These are phyloP conservation scores for Eurois occulta DNA, from an alignment of 2,888 invertebrate species.

Conservation along the genomic window DNA sequence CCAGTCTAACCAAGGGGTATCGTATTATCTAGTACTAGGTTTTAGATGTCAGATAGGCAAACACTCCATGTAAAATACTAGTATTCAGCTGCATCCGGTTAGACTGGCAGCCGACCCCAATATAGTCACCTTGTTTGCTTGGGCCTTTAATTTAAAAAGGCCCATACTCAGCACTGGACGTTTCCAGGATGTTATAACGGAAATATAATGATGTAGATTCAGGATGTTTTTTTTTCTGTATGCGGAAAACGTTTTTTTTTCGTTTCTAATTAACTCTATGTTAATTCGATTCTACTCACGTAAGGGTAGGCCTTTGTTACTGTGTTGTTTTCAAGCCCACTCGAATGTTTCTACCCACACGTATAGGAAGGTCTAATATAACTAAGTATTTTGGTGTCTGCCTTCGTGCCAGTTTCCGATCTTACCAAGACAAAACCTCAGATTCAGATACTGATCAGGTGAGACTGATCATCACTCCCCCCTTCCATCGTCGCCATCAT, in stretches of 20 bases:
- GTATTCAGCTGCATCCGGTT: background rate
- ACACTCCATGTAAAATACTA: background rate
- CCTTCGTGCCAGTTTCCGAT: background rate
- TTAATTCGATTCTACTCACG: constrained; percentile 58
- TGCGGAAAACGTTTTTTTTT: constrained; percentile 31
- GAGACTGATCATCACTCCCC: background rate
- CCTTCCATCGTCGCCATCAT: too few species aligned
- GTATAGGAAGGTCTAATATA: background rate
- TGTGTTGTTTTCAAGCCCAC: constrained; percentile 26
- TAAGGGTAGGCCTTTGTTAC: constrained; percentile 43
- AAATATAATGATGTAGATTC: constrained; percentile 35
- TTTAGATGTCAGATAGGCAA: background rate
- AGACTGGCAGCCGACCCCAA: background rate
- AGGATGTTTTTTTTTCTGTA: constrained; percentile 27
- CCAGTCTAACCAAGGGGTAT: background rate
- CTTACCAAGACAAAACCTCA: background rate
- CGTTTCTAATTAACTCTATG: constrained; percentile 54
- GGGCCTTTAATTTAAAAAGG: background rate
- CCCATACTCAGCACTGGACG: background rate
- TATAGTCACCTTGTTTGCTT: background rate
- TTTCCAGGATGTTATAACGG: constrained; percentile 1
- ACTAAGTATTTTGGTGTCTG: background rate
- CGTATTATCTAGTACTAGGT: background rate
- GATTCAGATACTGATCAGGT: background rate
- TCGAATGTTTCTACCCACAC: background rate